Conservation (phyloP, 1,140 invertebrate species). For the Bombus terrestris region DNA sequence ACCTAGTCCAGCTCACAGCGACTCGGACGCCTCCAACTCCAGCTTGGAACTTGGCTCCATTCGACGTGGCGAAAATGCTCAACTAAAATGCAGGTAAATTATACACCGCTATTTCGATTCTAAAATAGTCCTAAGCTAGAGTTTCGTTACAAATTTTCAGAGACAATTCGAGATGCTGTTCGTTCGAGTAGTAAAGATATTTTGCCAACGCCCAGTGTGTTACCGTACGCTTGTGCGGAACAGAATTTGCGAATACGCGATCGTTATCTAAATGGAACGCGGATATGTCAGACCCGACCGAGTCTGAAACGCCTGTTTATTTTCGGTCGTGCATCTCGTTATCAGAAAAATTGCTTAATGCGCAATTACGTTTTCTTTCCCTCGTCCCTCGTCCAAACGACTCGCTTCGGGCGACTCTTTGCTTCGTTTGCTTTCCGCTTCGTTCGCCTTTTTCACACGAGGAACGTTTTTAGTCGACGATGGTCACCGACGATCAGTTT, state of each 20-base stretch:
- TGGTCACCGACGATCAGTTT: neutral
- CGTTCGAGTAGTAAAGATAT: neutral
- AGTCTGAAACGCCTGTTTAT: neutral
- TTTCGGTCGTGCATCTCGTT: neutral
- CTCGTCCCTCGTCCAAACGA: rapidly evolving
- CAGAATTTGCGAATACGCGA: neutral
- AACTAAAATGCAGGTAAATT: conserved; percentile 79
- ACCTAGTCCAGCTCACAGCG: conserved; percentile 80
- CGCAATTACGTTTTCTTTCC: too few species aligned
- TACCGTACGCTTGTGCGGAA: neutral
- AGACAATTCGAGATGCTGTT: neutral
- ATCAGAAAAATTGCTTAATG: neutral
- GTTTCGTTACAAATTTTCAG: neutral
- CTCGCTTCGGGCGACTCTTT: neutral
- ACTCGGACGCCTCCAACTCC: conserved; percentile 81
- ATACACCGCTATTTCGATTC: neutral
- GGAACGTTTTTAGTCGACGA: neutral
- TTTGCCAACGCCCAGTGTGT: neutral
- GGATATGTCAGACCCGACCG: neutral
- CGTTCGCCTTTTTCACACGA: neutral
- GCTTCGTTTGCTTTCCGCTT: neutral
- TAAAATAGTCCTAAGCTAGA: neutral
- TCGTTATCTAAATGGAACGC: conserved; percentile 17
- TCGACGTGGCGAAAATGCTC: conserved; percentile 77
- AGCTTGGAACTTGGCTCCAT: conserved; percentile 79